Percentiles rank a stretch among this genome's conserved stretches.
Conservation (phyloP, 2,888 invertebrate species). For the Watsonalla cultraria region DNA sequence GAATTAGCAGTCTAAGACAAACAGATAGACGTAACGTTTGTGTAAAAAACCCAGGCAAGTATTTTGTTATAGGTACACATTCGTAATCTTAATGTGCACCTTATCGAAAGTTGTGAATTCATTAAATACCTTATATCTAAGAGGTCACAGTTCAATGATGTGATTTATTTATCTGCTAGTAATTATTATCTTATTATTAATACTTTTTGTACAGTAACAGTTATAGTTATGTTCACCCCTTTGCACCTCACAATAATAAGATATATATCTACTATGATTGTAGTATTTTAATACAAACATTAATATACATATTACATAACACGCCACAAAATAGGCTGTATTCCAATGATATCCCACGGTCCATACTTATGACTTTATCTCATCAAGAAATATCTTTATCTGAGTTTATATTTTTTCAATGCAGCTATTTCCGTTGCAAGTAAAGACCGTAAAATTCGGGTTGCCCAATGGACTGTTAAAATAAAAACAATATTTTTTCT, state of each 20-base stretch:
- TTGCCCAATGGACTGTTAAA: constrained; percentile 27
- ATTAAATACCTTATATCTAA: constrained; percentile 58
- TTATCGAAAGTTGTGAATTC: constrained; percentile 56
- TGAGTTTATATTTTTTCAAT: too few relatives aligned
- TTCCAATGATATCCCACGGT: too few relatives aligned
- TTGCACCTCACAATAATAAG: neutral
- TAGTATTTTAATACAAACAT: neutral
- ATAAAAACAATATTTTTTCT: constrained; percentile 34
- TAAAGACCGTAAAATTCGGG: constrained; percentile 29
- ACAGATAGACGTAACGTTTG: constrained; percentile 2
- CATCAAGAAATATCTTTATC: too few relatives aligned
- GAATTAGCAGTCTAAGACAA: too few relatives aligned
- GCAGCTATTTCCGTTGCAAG: constrained; percentile 30
- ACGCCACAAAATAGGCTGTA: too few relatives aligned
- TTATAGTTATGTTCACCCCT: neutral
- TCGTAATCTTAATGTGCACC: constrained; percentile 27
- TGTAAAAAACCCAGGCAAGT: constrained; percentile 9
- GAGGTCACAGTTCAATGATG: constrained; percentile 46
- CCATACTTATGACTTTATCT: too few relatives aligned
- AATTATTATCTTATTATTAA: constrained; percentile 45
- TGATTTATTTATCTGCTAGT: constrained; percentile 44
- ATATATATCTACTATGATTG: neutral
- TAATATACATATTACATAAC: too few relatives aligned
- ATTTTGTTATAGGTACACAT: constrained; percentile 10
- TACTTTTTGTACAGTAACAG: constrained; percentile 36